These are phyloP conservation scores for Esperia sulphurella DNA, from an alignment of 2,888 invertebrate genomes.

Conservation along the genomic window DNA sequence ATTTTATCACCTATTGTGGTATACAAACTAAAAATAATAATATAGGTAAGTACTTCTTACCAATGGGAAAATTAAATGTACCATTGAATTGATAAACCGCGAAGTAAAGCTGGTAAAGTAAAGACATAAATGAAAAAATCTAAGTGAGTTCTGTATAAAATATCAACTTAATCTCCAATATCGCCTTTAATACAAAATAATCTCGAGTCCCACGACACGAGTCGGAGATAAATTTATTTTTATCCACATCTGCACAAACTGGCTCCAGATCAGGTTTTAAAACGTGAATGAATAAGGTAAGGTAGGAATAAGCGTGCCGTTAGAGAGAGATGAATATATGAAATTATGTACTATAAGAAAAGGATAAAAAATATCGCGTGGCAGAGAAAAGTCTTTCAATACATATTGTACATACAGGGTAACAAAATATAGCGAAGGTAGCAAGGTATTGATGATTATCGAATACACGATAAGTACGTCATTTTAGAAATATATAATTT, in stretches of 20 bases:
- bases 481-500: no score
- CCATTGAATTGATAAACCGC: no score
- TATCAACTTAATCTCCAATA: no score
- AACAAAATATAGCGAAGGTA: no score
- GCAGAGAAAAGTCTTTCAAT: not conserved
- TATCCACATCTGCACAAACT: constrained; percentile 18
- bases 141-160: not conserved
- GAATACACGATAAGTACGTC: no score
- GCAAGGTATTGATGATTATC: no score
- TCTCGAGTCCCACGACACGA: not conserved
- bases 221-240: not conserved
- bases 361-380: constrained; percentile 23
- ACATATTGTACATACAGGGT: no score
- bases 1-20: no score
- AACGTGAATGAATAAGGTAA: constrained; percentile 18
- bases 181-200: no score
- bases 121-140: not conserved
- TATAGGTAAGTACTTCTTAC: no score
- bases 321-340: constrained; percentile 19
- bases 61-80: no score
- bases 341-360: constrained; percentile 1
- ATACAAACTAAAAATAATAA: no score
- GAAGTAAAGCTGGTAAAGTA: not conserved
- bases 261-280: constrained; percentile 25
- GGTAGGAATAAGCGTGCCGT: constrained; percentile 28